Evolutionary conservation across 1,140 invertebrate species (phyloP), one percentile per base, ranked within the genome.

Genomic region (Drosophila repleta): DNA sequence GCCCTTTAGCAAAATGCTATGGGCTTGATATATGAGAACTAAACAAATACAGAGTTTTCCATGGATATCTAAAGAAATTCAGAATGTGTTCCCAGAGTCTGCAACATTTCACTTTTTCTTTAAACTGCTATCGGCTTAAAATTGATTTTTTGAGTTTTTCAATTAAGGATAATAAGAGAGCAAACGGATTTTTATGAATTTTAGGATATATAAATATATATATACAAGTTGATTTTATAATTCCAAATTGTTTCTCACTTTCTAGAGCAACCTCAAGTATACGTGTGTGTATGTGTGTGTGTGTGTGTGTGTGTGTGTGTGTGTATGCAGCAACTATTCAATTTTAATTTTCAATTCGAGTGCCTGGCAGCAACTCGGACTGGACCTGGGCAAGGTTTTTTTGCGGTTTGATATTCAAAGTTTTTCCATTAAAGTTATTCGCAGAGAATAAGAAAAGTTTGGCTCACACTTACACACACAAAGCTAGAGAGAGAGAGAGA

Each of bases 371-470:
- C 15, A 49, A 17, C 62, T 66, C 29, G 1, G 52, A 52, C 43
- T 57, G 52, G 39, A 58, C 26, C 52, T 58, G 39, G 55, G 17
- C 53, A 24, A 69, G 45, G 35, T 65, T 58, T 76, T 69, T 69
- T 71, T 88, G 83, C 68, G 83, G 83, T 89, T 89, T 79, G 76
- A 79, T 89, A 88, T 89, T 82, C 84, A 88, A 88, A 88, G 83
- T 88, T 88, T 88, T 88, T 88, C 83, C 83, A 88, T 88, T 88
- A 88, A 88, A 88, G 83, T 88, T 88, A 89, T 83, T 83, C 69
- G 63, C 76, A 79, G 72, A 79, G 79, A 87, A 87, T 89, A 88
- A 79, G 79, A 76, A 88, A 88, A 88, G 68, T 88, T 88, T 88
- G 43, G 49, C 51, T 45, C 43, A 70, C 69, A 70, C 69, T 51